phyloP scores from a whole-genome alignment of 2,888 invertebrate species.

The Lepeophtheirus nordmannii region DNA sequence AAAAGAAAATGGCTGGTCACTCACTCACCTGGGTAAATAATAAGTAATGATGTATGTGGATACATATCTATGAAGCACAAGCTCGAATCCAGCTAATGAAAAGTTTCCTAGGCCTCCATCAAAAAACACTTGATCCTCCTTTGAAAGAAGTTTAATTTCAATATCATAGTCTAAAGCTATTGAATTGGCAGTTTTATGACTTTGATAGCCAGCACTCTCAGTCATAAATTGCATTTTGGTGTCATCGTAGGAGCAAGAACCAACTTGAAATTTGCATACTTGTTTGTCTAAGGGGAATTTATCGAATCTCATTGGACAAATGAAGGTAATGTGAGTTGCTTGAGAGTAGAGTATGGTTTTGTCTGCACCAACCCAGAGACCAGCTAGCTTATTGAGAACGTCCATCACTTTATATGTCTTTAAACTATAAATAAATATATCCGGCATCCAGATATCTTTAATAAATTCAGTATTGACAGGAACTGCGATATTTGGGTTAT shows the following conservation, averaged over 20 bases:
- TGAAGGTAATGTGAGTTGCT: conserved; percentile 24
- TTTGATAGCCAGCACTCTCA: conserved; percentile 8
- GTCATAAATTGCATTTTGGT: conserved; percentile 21
- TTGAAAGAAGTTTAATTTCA: background rate
- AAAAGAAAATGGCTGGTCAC: no score
- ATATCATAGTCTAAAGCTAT: conserved; percentile 24
- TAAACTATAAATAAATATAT: conserved; percentile 24
- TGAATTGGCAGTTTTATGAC: conserved; percentile 16
- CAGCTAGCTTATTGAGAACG: conserved; percentile 21
- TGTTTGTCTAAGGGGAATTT: conserved; percentile 10
- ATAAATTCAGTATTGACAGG: conserved; percentile 23
- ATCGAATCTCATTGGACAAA: conserved; percentile 25
- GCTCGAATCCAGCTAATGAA: conserved; percentile 23
- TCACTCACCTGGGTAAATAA: conserved; percentile 20
- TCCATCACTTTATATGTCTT: conserved; percentile 25
- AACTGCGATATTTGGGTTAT: conserved; percentile 4
- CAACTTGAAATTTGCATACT: conserved; percentile 8
- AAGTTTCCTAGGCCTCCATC: conserved; percentile 23
- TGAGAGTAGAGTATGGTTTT: conserved; percentile 21
- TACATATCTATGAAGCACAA: conserved; percentile 24
- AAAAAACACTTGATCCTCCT: conserved; percentile 13
- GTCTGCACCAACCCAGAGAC: conserved; percentile 20
- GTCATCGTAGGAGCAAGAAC: conserved; percentile 23
- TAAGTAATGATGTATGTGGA: conserved; percentile 25
- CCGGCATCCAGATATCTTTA: conserved; percentile 23